These are phyloP conservation scores for Ostrea edulis DNA, from an alignment of 1,140 invertebrate genomes.

Conservation along the genomic window DNA sequence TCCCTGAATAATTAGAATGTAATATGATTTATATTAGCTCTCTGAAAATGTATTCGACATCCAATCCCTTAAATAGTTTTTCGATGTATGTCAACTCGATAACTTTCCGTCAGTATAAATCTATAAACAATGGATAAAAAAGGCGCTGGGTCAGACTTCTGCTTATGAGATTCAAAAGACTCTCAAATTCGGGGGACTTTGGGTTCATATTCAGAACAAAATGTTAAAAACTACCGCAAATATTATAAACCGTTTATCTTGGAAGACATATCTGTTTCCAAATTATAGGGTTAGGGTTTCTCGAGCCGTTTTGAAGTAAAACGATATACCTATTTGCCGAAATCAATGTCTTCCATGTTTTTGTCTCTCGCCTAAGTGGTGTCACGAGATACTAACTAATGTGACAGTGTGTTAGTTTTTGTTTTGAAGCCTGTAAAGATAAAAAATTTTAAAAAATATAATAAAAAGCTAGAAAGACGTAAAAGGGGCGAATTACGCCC, in stretches of 20 bases:
- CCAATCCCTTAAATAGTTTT: too few relatives aligned
- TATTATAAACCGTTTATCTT: conserved; percentile 33
- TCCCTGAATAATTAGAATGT: too few relatives aligned
- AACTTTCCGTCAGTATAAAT: too few relatives aligned
- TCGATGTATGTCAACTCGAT: too few relatives aligned
- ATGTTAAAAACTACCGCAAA: not conserved
- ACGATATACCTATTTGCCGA: conserved; percentile 26
- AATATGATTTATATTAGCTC: too few relatives aligned
- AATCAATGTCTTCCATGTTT: conserved; percentile 14
- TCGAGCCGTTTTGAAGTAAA: not conserved
- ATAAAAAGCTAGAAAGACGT: not conserved
- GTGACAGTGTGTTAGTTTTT: not conserved
- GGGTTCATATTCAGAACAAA: conserved; percentile 13
- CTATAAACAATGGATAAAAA: too few relatives aligned
- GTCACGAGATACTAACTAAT: not conserved
- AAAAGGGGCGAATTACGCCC: not conserved
- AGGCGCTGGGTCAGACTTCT: too few relatives aligned
- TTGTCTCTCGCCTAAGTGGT: conserved; percentile 26
- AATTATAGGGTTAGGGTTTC: conserved; percentile 27
- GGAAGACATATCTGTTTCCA: conserved; percentile 29
- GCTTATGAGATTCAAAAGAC: too few relatives aligned
- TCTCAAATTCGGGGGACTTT: not conserved
- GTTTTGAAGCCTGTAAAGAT: not conserved
- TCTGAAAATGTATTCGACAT: too few relatives aligned
- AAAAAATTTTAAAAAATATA: not conserved